Percentiles rank a stretch among this genome's conserved stretches.
Evolutionary conservation across 2,888 invertebrate species (phyloP).

Genomic region (Macrosoma leucophasiata): DNA sequence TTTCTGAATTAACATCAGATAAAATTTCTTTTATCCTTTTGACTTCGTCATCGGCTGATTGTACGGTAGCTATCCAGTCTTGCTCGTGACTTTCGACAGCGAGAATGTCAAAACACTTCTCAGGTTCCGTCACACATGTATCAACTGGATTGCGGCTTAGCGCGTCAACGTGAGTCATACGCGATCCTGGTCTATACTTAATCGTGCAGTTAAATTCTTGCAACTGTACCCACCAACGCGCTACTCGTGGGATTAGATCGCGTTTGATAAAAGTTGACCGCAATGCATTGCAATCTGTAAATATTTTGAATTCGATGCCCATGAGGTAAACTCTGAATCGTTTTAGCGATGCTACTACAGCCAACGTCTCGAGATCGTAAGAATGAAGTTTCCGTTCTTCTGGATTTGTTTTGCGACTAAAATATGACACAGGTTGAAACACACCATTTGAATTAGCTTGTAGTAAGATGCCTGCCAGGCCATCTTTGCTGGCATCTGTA

Average conservation of each 20-base stretch:
- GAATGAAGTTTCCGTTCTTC: conserved; percentile 36
- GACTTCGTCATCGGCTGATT: too few relatives aligned
- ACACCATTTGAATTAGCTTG: not conserved
- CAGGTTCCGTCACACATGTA: too few relatives aligned
- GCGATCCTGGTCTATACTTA: conserved; percentile 8
- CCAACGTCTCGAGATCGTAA: conserved; percentile 30
- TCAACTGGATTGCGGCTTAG: conserved; percentile 9
- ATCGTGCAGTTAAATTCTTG: conserved; percentile 12
- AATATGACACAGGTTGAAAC: conserved; percentile 27
- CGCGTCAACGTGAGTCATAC: conserved; percentile 8
- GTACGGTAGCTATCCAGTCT: too few relatives aligned
- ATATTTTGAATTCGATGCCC: conserved; percentile 9
- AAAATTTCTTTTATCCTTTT: too few relatives aligned
- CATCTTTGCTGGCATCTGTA: conserved; percentile 12
- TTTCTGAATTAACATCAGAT: too few relatives aligned
- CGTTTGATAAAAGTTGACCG: conserved; percentile 9
- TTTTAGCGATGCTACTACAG: conserved; percentile 10
- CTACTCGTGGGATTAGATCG: conserved; percentile 28
- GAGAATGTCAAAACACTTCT: too few relatives aligned
- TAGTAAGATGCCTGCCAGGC: conserved; percentile 12
- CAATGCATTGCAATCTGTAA: conserved; percentile 12
- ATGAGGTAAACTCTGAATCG: conserved; percentile 10
- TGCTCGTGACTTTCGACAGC: too few relatives aligned
- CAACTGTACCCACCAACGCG: conserved; percentile 16
- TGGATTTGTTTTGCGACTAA: conserved; percentile 32